phyloP scores from a whole-genome alignment of 2,888 invertebrate genomes.

The Artemia sp. region DNA sequence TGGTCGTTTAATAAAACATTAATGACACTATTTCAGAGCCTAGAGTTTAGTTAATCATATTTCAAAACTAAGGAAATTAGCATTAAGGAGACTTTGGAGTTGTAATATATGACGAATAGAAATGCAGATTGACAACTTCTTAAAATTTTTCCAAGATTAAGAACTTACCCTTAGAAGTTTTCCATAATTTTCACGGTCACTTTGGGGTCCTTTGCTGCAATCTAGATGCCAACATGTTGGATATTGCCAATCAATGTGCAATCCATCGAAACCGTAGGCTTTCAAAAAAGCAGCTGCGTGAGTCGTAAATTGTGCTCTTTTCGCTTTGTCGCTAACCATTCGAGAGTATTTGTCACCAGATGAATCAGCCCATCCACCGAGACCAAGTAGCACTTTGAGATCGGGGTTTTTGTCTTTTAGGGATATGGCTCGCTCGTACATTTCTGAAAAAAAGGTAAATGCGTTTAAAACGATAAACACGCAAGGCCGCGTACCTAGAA shows the following conservation, averaged over 20 bases:
- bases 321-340: conserved; percentile 47
- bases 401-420: conserved; percentile 48
- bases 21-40: no score
- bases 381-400: conserved; percentile 54
- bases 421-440: conserved; percentile 58
- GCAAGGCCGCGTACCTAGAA: no score
- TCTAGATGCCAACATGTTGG: conserved; percentile 85
- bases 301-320: conserved; percentile 50
- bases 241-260: conserved; percentile 88
- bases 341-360: conserved; percentile 69
- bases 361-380: conserved; percentile 94
- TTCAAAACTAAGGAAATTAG: no score
- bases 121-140: neutral
- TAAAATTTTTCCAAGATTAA: neutral
- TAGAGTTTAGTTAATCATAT: no score
- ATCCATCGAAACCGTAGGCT: conserved; percentile 59
- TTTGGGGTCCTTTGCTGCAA: conserved; percentile 58
- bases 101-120: neutral
- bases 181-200: conserved; percentile 59
- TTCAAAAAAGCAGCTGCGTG: conserved; percentile 51
- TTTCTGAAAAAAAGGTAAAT: conserved; percentile 39
- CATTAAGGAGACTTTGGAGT: neutral
- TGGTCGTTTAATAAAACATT: no score
- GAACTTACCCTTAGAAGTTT: conserved; percentile 48
- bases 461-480: neutral